Evolutionary conservation across 2,797 vertebrate genomes (phyloP), one percentile per base, ranked within the genome.

Genomic region (Pachyuromys duprasi): DNA sequence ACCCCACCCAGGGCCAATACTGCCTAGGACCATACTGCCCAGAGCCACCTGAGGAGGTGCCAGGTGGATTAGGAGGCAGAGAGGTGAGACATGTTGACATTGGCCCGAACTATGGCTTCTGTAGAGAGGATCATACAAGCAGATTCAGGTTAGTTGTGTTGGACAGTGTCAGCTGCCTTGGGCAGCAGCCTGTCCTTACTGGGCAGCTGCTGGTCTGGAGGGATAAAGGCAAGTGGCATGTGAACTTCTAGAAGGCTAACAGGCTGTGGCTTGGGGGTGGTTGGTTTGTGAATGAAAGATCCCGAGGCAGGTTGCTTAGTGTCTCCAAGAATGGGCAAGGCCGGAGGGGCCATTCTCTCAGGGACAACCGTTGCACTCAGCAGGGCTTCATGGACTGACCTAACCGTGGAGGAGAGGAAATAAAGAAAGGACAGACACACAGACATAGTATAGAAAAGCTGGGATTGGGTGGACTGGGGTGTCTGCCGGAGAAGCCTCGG

Each of bases 1-100:
- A 74, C 0, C 0, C 45, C 70, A 36, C 0, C 0, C 13, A 74
- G 17, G 39, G 17, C 24, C 70, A 63, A 12, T 9, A 62, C 11
- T 20, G 3, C 62, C 5, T 39, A 83, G 13, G 69, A 18, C 6
- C n/a, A 72, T 0, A 0, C 15, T 86, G 18, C 0, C 0, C 39
- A 55, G 33, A 26, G 33, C 26, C 45, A 53, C 5, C 36, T 0
- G 0, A 2, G 4, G 22, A 65, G 53, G 33, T 17, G 2, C 15
- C 57, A 14, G 39, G 39, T 49, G 57, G 72, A 75, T 76, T 18
- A 63, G 57, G 57, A 81, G 31, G 67, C 67, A 84, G 53, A 33
- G 72, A 15, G 5, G 13, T 2, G 39, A 6, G 8, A 62, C 15
- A 76, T 1, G 0, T 1, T 11, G 31, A 28, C 65, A 39, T 17